Evolutionary conservation across 2,113 vertebrate species (phyloP), one percentile per base, ranked within the genome.

Genomic region (Gallinago undulata): DNA sequence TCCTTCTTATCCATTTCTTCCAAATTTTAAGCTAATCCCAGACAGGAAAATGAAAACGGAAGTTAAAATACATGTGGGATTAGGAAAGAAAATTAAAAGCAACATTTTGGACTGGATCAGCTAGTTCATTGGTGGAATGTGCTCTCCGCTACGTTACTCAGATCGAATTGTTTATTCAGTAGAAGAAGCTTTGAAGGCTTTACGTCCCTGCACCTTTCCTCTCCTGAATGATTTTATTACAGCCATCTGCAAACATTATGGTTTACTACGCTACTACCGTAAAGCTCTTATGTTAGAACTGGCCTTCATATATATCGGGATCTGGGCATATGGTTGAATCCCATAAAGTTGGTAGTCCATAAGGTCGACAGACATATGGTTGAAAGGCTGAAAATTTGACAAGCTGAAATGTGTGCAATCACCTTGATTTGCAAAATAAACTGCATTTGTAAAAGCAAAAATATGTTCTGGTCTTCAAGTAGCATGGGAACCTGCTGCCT

Each of bases 211-310:
- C 96, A 98, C 97, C 96, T 98, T 97, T 97, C 94, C 96, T 97
- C 97, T 96, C 96, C 97, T 98, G 97, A 97, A 97, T 97, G 96
- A 96, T 97, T 96, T 98, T 97, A 98, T 97, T 97, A 96, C 96
- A 96, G 97, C 93, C 96, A 98, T 98, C 98, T 97, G 96, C 97
- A 98, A 97, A 97, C 97, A 97, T 97, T 98, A 97, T 96, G 97
- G 97, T 96, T 98, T 97, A 97, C 97, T 97, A 97, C 92, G 90
- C 72, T 96, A 95, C 97, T 96, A 97, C 96, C 91, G 70, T 96
- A 97, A 98, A 98, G 97, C 91, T 98, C 97, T 97, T 98, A 96
- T 97, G 96, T 98, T 97, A 97, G 96, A 97, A 97, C 97, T 95
- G 93, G 88, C 92, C 97, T 91, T 93, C 96, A 95, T 96, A 96